These are phyloP conservation scores for Lichenostomus cassidix DNA, from an alignment of 2,113 vertebrate species.

Conservation along the genomic window DNA sequence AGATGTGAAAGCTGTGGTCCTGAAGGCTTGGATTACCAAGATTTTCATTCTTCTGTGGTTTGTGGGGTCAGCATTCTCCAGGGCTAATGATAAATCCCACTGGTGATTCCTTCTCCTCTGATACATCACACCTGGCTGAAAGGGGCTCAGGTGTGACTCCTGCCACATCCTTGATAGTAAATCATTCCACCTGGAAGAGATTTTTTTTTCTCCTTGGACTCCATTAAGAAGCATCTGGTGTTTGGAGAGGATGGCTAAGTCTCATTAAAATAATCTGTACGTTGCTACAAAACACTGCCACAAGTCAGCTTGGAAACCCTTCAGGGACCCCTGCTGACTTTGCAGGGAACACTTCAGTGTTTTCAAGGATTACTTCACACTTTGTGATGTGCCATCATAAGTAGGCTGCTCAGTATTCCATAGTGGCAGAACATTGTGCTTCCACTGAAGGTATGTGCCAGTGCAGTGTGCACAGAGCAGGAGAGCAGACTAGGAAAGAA, in stretches of 20 bases:
- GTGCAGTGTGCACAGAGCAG: not conserved
- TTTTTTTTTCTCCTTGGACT: not conserved
- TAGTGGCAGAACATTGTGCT: not conserved
- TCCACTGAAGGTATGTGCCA: not conserved
- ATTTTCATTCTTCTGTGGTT: not conserved
- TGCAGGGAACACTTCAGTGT: not conserved
- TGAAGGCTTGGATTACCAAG: not conserved
- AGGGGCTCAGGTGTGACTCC: not conserved
- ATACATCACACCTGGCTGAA: not conserved
- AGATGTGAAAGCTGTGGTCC: not conserved
- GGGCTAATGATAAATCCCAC: not conserved
- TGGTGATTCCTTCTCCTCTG: not conserved
- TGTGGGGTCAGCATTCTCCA: not conserved
- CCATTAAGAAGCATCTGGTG: not conserved
- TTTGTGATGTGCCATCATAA: accelerated
- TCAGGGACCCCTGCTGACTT: not conserved
- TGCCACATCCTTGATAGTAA: not conserved
- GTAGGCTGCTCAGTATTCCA: not conserved
- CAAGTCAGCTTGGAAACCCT: not conserved
- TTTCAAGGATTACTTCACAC: not conserved
- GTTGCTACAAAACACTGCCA: not conserved
- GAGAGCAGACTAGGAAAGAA: not conserved
- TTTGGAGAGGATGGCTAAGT: not conserved
- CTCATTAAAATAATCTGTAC: not conserved
- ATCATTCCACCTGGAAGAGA: not conserved